Evolutionary conservation across 2,113 vertebrate genomes (phyloP), one percentile per base, ranked within the genome.

Genomic region (Lycocorax pyrrhopterus): DNA sequence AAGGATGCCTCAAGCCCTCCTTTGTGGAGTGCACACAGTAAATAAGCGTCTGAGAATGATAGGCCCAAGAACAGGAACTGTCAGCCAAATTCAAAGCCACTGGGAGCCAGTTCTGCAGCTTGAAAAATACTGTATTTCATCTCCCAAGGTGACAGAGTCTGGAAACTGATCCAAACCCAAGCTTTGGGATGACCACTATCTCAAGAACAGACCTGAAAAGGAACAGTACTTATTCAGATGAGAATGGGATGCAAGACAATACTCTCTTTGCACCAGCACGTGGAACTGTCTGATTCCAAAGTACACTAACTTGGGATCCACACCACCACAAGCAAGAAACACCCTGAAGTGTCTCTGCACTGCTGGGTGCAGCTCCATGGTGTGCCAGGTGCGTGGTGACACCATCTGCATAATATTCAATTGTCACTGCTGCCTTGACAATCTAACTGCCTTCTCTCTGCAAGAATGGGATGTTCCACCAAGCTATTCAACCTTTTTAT

Each of bases 1-100:
- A 87, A 94, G 67, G 94, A 90, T 66, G 85, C 88, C 93, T 90
- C 86, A 60, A 92, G 62, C 66, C 88, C 64, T 93, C 68, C 88
- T 93, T 66, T 68, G 72, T 49, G 22, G 47, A 53, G 72, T 63
- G 68, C 69, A 81, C 68, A 53, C 9, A 67, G 64, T 75, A 92
- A 96, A 80, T 93, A 92, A 92, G 44, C 0, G 9, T 78, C 91
- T 94, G 86, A 94, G 81, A 94, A 75, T 16, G 76, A 92, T 43
- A 56, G n/a, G 83, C 73, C 49, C 35, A 39, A 77, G 83, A 90
- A 95, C 5, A 16, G 79, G 80, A 96, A 58, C 35, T 4, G 55
- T 37, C 79, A 71, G 92, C 90, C 92, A 96, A 86, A 86, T 25
- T 32, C 76, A 78, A 90, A 93, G 68, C 73, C 73, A 27, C 2